Conservation (phyloP, 2,888 invertebrate species). For the Troides aeacus region DNA sequence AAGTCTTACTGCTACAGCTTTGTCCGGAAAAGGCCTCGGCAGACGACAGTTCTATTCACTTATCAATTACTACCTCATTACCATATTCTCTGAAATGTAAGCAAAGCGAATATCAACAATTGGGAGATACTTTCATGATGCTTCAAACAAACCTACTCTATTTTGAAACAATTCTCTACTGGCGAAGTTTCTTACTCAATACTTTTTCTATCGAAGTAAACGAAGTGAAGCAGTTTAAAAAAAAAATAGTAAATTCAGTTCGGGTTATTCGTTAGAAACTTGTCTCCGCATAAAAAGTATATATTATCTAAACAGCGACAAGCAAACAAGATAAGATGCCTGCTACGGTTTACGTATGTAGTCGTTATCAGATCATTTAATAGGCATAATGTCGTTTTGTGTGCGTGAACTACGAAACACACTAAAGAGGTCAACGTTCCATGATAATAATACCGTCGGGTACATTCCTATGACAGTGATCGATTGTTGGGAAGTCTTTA, state of each 20-base stretch:
- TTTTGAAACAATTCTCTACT: conserved; percentile 29
- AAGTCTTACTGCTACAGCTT: conserved; percentile 14
- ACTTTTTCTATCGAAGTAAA: conserved; percentile 8
- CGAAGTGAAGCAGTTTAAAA: neutral
- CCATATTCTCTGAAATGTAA: conserved; percentile 39
- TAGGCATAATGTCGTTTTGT: conserved; percentile 49
- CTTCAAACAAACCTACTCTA: conserved; percentile 27
- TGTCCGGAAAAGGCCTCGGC: conserved; percentile 28
- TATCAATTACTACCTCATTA: conserved; percentile 48
- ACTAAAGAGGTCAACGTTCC: conserved; percentile 69
- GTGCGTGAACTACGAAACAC: conserved; percentile 58
- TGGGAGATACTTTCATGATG: conserved; percentile 31
- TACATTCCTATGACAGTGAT: conserved; percentile 69
- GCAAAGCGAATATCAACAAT: conserved; percentile 33
- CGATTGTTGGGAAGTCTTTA: conserved; percentile 69
- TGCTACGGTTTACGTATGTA: conserved; percentile 47
- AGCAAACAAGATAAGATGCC: conserved; percentile 63
- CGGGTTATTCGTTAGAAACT: conserved; percentile 28
- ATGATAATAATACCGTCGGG: conserved; percentile 60
- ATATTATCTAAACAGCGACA: conserved; percentile 44
- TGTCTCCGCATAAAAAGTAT: conserved; percentile 32
- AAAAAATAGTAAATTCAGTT: neutral
- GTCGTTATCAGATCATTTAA: conserved; percentile 58
- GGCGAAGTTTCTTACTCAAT: conserved; percentile 25
- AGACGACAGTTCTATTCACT: conserved; percentile 39